Percentiles rank a stretch among this genome's conserved stretches.
phyloP scores from a whole-genome alignment of 2,797 vertebrate genomes.

The Mallotus villosus region DNA sequence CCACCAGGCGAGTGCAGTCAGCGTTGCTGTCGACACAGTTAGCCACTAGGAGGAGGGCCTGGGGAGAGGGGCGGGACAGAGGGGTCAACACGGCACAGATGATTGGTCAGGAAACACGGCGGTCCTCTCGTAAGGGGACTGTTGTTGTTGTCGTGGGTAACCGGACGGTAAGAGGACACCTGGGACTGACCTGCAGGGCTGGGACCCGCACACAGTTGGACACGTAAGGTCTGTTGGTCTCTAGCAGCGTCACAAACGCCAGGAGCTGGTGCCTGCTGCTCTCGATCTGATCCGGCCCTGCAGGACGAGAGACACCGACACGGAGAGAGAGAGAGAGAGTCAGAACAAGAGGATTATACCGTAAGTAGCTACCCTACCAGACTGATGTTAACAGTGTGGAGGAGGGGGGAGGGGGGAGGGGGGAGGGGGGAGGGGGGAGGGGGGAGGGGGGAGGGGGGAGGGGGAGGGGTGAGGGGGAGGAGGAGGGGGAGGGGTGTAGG shows the following conservation, averaged over 20 bases:
- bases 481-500: neutral
- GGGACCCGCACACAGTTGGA: constrained; percentile 86
- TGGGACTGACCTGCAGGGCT: constrained; percentile 78
- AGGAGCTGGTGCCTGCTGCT: constrained; percentile 86
- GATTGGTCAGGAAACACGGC: too few species aligned
- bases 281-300: constrained; percentile 69
- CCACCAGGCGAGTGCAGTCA: constrained; percentile 84
- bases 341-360: constrained; percentile 4
- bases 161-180: too few species aligned
- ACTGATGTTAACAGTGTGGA: neutral
- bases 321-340: neutral
- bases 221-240: constrained; percentile 91
- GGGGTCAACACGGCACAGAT: too few species aligned
- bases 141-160: too few species aligned
- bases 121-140: too few species aligned
- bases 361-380: too few species aligned
- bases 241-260: constrained; percentile 87
- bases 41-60: constrained; percentile 85
- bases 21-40: constrained; percentile 84
- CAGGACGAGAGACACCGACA: neutral
- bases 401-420: neutral
- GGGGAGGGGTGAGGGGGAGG: neutral
- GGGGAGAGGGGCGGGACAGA: neutral
- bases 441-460: too few species aligned
- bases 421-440: too few species aligned